Evolutionary conservation across 1,140 invertebrate genomes (phyloP).

Genomic region (Orchestia grillus): DNA sequence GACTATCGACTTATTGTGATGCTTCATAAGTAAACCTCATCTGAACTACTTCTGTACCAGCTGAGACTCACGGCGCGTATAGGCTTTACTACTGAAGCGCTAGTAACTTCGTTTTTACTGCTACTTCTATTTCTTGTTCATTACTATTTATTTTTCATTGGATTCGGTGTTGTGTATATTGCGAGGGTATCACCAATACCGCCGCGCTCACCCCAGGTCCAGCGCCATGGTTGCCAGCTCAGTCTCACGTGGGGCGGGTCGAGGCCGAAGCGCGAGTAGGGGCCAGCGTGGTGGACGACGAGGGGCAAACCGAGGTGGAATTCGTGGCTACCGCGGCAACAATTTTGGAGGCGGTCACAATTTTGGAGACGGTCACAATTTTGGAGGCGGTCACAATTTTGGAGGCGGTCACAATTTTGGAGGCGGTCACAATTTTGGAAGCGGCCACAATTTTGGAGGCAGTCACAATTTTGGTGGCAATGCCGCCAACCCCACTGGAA

Average conservation of each 20-base stretch:
- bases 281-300: background rate
- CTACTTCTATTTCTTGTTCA: too few relatives aligned
- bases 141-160: too few relatives aligned
- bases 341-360: background rate
- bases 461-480: background rate
- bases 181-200: too few relatives aligned
- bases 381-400: background rate
- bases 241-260: background rate
- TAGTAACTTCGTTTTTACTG: too few relatives aligned
- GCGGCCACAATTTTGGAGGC: background rate
- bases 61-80: too few relatives aligned
- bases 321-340: background rate
- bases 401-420: background rate
- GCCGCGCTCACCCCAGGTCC: background rate
- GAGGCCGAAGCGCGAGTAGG: background rate
- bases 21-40: too few relatives aligned
- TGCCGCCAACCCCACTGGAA: background rate
- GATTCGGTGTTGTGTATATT: too few relatives aligned
- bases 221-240: background rate
- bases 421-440: background rate
- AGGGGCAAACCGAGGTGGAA: background rate
- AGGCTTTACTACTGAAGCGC: too few relatives aligned
- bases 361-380: background rate
- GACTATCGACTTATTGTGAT: too few relatives aligned
- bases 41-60: too few relatives aligned